Evolutionary conservation across 2,113 vertebrate species (phyloP).

Genomic region (Leucopsar rothschildi): DNA sequence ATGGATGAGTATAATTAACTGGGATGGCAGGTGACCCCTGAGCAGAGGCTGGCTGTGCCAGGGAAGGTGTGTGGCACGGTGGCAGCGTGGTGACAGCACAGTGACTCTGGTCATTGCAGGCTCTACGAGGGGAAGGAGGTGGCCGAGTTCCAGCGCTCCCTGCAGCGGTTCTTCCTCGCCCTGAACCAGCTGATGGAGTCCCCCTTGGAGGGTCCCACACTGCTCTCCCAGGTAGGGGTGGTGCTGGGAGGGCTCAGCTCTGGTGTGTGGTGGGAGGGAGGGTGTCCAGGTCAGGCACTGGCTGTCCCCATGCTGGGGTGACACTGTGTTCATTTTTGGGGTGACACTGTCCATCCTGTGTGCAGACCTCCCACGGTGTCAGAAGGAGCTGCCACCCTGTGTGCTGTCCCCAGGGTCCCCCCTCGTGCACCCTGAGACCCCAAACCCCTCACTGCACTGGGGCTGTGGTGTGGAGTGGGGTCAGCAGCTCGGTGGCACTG

Average conservation of each 20-base stretch:
- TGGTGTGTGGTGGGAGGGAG: rapidly evolving
- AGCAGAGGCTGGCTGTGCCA: rapidly evolving
- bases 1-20: rapidly evolving
- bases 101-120: background rate
- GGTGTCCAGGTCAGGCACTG: background rate
- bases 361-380: background rate
- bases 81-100: background rate
- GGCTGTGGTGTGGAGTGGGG: rapidly evolving
- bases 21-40: rapidly evolving
- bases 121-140: constrained; percentile 60
- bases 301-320: background rate
- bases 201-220: background rate
- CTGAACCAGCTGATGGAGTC: constrained; percentile 55
- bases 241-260: background rate
- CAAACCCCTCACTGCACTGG: rapidly evolving
- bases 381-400: background rate
- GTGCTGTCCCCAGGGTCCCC: rapidly evolving
- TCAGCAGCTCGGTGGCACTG: background rate
- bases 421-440: rapidly evolving
- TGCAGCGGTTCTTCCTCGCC: constrained; percentile 17
- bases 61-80: rapidly evolving
- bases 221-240: constrained; percentile 31
- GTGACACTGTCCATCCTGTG: rapidly evolving
- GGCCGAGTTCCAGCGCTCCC: background rate
- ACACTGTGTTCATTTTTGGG: background rate